These are phyloP conservation scores for Agrotis segetum DNA, from an alignment of 2,888 invertebrate species.

Conservation along the genomic window DNA sequence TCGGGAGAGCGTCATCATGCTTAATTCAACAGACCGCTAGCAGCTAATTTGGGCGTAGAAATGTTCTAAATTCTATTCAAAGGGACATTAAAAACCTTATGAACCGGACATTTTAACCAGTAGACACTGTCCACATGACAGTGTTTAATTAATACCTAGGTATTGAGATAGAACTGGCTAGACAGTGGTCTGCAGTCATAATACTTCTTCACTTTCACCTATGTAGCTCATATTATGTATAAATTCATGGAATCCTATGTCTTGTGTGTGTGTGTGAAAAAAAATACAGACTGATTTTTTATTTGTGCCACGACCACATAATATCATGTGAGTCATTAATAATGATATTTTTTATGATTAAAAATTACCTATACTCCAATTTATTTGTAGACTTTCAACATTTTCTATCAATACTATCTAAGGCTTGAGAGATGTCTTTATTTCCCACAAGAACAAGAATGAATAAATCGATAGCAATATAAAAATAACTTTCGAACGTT, in stretches of 20 bases:
- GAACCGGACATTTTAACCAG: background rate
- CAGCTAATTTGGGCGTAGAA: constrained; percentile 37
- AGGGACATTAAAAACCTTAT: constrained; percentile 25
- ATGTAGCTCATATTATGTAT: too few species aligned
- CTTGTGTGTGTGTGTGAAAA: too few species aligned
- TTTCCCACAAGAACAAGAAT: constrained; percentile 14
- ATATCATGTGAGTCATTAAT: background rate
- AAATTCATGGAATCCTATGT: too few species aligned
- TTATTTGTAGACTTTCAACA: constrained; percentile 8
- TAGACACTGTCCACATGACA: too few species aligned
- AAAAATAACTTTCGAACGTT: constrained; percentile 4
- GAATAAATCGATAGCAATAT: constrained; percentile 7
- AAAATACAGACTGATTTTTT: background rate
- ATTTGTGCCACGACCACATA: background rate
- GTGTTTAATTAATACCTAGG: constrained; percentile 1
- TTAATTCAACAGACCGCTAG: constrained; percentile 36
- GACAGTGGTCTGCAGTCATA: too few species aligned
- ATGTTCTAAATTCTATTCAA: constrained; percentile 23
- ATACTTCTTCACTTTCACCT: too few species aligned
- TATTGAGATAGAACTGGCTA: background rate
- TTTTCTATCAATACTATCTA: constrained; percentile 1
- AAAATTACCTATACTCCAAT: background rate
- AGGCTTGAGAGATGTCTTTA: constrained; percentile 1
- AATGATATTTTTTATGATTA: too few species aligned
- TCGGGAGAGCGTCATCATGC: constrained; percentile 26